Base-by-base conservation (phyloP, 2,113 vertebrate genomes). In the Orcinus orca region DNA sequence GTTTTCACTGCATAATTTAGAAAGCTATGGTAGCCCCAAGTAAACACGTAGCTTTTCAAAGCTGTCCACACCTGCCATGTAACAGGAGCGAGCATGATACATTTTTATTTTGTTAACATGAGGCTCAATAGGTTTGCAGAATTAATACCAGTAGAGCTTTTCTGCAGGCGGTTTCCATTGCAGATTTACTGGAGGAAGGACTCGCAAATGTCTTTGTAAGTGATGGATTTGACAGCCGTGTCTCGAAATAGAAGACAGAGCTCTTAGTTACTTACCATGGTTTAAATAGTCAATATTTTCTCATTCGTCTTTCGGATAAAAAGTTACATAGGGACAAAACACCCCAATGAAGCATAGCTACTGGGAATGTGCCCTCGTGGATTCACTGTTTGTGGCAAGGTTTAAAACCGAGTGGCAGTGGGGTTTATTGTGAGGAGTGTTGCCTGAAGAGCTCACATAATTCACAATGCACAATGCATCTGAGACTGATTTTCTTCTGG, bases 141-240 rank as follows among this genome's bases (percentile, higher is more conserved):
- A 97, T 97, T 97, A 97, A 95, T 96, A 41, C 77, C 92, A 87
- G 62, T 95, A 84, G 93, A 97, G 89, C 25, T 79, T 98, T 94
- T 97, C 91, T 85, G 14, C 31, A 76, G 87, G 80, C 62, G 17
- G 60, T 62, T 65, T 92, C 70, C 89, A 81, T 85, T 33, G 55
- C 70, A 67, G 31, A 95, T 97, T 77, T 76, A 63, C 94, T 94
- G 71, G 2, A 8, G 90, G 90, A 96, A 98, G 94, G 23, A 50
- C 93, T 87, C 17, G 33, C 84, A 92, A 95, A 97, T 95, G 96
- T 76, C 85, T 98, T 96, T 95, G 94, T 79, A 98, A 98, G 96
- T 88, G 96, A 96, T 97, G 94, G 87, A 92, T 98, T 96, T 98
- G 98, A 98, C 97, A 98, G 95, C 90, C 95, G 14, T 84, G 94